These are phyloP conservation scores for Penaeus vannamei DNA, from an alignment of 1,140 invertebrate genomes.

Conservation along the genomic window DNA sequence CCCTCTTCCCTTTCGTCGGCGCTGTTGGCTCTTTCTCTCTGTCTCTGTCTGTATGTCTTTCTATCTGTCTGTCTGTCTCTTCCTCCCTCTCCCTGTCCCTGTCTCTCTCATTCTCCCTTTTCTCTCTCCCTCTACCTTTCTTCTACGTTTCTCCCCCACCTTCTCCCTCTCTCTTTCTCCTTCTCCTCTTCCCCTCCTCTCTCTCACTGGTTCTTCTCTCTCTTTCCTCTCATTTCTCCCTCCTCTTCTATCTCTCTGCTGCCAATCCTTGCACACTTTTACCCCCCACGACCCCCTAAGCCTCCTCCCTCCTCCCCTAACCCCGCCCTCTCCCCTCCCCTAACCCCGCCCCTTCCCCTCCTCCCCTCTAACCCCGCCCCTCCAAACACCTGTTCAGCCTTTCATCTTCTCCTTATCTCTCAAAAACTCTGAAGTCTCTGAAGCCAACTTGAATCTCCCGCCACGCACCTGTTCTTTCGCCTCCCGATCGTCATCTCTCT, in stretches of 20 bases:
- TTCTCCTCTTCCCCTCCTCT: too few relatives aligned
- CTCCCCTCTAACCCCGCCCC: too few relatives aligned
- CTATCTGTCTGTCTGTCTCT: background rate
- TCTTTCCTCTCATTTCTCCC: background rate
- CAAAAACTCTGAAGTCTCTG: too few relatives aligned
- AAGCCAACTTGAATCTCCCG: too few relatives aligned
- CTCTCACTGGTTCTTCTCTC: background rate
- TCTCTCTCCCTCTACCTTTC: background rate
- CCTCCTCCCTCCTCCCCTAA: too few relatives aligned
- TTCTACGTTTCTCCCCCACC: background rate
- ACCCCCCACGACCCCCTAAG: background rate
- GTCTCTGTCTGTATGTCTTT: background rate
- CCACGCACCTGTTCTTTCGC: too few relatives aligned
- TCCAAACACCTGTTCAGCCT: too few relatives aligned
- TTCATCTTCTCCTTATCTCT: too few relatives aligned
- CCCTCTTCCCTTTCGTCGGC: too few relatives aligned
- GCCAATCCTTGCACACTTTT: background rate
- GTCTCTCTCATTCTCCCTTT: constrained; percentile 6
- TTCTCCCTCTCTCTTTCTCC: background rate
- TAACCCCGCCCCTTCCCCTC: too few relatives aligned
- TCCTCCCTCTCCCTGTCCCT: constrained; percentile 18
- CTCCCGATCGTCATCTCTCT: too few relatives aligned
- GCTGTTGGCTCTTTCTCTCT: background rate
- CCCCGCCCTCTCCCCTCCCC: too few relatives aligned
- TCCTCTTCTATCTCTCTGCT: background rate